Conservation (phyloP, 2,113 vertebrate genomes). For the Alouatta palliata region DNA sequence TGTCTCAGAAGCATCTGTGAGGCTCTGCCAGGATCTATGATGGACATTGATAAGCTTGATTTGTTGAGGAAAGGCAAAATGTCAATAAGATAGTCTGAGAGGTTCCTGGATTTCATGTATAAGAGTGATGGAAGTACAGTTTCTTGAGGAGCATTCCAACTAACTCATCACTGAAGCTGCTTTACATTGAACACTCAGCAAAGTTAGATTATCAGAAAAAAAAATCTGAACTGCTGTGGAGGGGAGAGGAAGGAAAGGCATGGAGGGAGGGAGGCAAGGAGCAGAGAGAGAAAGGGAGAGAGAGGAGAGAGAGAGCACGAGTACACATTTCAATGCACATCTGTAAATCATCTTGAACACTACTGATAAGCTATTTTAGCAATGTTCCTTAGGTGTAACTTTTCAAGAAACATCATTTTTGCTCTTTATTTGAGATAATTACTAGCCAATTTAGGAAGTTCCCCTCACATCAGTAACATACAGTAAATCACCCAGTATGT, state of each 20-base stretch:
- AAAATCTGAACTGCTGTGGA: background rate
- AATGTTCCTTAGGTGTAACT: background rate
- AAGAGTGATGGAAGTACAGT: background rate
- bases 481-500: background rate
- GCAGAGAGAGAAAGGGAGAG: background rate
- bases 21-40: background rate
- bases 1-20: background rate
- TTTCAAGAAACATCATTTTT: background rate
- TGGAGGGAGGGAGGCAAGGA: background rate
- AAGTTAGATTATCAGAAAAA: background rate
- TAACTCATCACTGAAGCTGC: background rate
- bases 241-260: background rate
- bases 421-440: background rate
- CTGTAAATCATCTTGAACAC: background rate
- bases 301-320: background rate
- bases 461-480: background rate
- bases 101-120: background rate
- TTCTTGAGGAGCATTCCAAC: background rate
- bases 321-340: accelerated
- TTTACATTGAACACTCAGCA: background rate
- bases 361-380: background rate
- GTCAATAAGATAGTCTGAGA: background rate
- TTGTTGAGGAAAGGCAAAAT: background rate
- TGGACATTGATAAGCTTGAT: background rate
- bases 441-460: background rate